These are phyloP conservation scores for Acrocyrtus sp. DNA, from an alignment of 2,888 invertebrate genomes.

Conservation along the genomic window DNA sequence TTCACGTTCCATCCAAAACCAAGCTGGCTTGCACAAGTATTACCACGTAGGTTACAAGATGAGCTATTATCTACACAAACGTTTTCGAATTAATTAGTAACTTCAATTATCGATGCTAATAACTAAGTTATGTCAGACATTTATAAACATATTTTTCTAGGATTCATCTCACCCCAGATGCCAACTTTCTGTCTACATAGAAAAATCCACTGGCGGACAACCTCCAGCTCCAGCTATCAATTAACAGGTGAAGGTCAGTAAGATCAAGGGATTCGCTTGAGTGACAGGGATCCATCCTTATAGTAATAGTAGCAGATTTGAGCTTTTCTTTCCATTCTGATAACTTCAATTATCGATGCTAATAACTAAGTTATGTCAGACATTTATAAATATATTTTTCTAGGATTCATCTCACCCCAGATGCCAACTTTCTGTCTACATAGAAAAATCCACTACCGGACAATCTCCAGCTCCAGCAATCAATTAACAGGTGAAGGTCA, in stretches of 20 bases:
- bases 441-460: slow-evolving; percentile 21
- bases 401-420: slow-evolving; percentile 5
- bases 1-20: background rate
- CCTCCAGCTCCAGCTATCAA: slow-evolving; percentile 23
- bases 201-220: slow-evolving; percentile 20
- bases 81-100: background rate
- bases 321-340: slow-evolving; percentile 9
- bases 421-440: slow-evolving; percentile 13
- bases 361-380: too few relatives aligned
- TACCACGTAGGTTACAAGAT: background rate
- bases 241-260: slow-evolving; percentile 8
- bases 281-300: background rate
- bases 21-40: background rate
- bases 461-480: slow-evolving; percentile 22
- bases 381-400: slow-evolving; percentile 1
- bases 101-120: background rate
- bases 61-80: background rate
- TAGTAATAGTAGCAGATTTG: background rate
- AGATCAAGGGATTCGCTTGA: slow-evolving; percentile 9
- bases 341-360: too few relatives aligned
- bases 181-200: slow-evolving; percentile 16
- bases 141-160: too few relatives aligned
- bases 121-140: too few relatives aligned
- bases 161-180: slow-evolving; percentile 12
- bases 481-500: slow-evolving; percentile 12